Base-by-base conservation (phyloP, 2,113 vertebrate genomes). In the Pomatorhinus ruficollis region DNA sequence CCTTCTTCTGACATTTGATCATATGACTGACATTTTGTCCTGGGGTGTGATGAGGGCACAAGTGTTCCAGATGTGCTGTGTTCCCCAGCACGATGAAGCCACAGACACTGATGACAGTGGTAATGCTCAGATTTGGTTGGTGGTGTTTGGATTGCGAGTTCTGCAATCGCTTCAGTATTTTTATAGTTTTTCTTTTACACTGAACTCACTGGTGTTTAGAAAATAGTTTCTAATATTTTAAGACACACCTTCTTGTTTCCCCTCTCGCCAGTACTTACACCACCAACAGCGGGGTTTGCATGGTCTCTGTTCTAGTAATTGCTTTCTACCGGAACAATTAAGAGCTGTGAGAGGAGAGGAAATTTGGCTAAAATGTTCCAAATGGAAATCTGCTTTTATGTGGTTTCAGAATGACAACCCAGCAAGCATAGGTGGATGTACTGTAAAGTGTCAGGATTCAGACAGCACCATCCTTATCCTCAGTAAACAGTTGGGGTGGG, bases 351-450 rank as follows among this genome's bases (percentile, higher is more conserved):
- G 90, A 72, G 75, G 65, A 78, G 65, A 91, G 82, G 85, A 92
- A 77, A 77, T 57, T 16, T 71, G 72, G 60, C 83, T 81, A 25
- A 89, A 80, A 63, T 16, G 31, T 78, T 92, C 65, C 80, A 71
- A 96, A 93, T 78, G 84, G 76, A 89, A 74, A 84, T 60, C 66
- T 90, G 91, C 75, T 92, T 76, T 81, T 83, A 25, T 63, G 89
- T 85, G 91, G 87, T 89, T 91, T 82, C 59, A 44, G 60, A 86
- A 53, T 12, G 78, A 65, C 60, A 74, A 16, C 74, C 47, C 53
- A 39, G 74, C 74, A 66, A 89, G 72, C 75, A 75, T 2, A 81
- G 76, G 89, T 76, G 81, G 71, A 39, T 42, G n/a, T 15, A 5
- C 56, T 31, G 74, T 47, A 11, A 16, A 40, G 65, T 15, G 40